A percentile compares a stretch with the other conserved stretches of the same genome.
phyloP scores from a whole-genome alignment of 2,797 vertebrate genomes.

The Simalia tracyae region DNA sequence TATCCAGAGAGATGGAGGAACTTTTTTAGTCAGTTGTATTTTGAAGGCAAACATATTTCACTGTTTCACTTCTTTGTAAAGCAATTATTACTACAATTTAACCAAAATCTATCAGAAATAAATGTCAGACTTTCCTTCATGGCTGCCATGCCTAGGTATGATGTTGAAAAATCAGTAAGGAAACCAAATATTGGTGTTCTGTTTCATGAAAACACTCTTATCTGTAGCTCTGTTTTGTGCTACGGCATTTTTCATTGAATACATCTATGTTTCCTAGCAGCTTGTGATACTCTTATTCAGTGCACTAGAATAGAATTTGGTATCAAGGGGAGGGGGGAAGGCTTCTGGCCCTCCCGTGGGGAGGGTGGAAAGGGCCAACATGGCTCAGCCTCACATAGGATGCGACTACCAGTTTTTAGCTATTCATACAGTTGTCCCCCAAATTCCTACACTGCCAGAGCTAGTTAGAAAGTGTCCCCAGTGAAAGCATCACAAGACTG shows the following conservation, averaged over 20 bases:
- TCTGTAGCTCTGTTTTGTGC: background rate
- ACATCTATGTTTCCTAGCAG: background rate
- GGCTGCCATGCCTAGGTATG: background rate
- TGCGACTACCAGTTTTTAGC: background rate
- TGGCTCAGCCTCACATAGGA: background rate
- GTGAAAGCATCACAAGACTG: background rate
- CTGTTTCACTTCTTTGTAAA: background rate
- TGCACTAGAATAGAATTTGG: background rate
- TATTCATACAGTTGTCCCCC: background rate
- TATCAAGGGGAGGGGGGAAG: background rate
- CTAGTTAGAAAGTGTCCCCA: background rate
- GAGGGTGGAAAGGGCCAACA: background rate
- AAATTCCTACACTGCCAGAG: background rate
- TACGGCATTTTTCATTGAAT: background rate
- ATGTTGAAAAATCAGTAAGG: background rate
- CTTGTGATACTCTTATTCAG: background rate
- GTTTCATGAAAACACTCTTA: background rate
- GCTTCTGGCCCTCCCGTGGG: background rate
- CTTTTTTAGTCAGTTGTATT: background rate
- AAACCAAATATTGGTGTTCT: background rate
- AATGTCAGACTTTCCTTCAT: background rate
- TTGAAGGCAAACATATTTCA: background rate
- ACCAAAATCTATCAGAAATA: background rate
- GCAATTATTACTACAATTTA: too few species aligned
- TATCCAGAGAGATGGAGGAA: background rate